These are phyloP conservation scores for Caenorhabditis wallacei DNA, from an alignment of 2,888 invertebrate genomes.

Conservation along the genomic window DNA sequence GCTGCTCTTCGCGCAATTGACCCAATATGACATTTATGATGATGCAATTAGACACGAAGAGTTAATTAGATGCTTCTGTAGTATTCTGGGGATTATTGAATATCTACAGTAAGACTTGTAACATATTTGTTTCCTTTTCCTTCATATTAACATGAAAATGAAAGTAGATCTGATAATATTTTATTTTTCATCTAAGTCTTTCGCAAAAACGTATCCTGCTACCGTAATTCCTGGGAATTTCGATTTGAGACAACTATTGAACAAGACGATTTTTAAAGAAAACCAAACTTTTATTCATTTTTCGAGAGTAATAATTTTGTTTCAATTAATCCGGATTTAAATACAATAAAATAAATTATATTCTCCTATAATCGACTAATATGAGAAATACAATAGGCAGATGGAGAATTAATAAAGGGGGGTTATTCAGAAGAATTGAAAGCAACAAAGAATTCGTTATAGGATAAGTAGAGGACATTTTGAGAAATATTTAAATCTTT, in stretches of 20 bases:
- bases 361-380: slow-evolving; percentile 15
- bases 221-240: too few species aligned
- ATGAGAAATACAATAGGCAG: slow-evolving; percentile 18
- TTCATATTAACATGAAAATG: too few species aligned
- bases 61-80: slow-evolving; percentile 20
- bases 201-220: too few species aligned
- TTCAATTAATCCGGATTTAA: neutral
- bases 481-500: neutral
- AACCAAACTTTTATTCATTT: neutral
- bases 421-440: neutral
- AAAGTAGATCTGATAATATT: too few species aligned
- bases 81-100: neutral
- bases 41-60: neutral
- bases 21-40: neutral
- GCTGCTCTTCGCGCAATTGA: slow-evolving; percentile 15
- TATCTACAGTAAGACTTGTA: too few species aligned
- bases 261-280: too few species aligned
- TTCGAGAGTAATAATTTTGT: neutral
- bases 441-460: neutral
- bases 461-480: neutral
- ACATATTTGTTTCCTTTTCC: too few species aligned
- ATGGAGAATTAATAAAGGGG: slow-evolving; percentile 7
- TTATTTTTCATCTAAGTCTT: too few species aligned
- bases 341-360: neutral
- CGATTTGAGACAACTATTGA: too few species aligned